These are phyloP conservation scores for Caenorhabditis elegans DNA, from an alignment of 1,140 invertebrate species.

Conservation along the genomic window DNA sequence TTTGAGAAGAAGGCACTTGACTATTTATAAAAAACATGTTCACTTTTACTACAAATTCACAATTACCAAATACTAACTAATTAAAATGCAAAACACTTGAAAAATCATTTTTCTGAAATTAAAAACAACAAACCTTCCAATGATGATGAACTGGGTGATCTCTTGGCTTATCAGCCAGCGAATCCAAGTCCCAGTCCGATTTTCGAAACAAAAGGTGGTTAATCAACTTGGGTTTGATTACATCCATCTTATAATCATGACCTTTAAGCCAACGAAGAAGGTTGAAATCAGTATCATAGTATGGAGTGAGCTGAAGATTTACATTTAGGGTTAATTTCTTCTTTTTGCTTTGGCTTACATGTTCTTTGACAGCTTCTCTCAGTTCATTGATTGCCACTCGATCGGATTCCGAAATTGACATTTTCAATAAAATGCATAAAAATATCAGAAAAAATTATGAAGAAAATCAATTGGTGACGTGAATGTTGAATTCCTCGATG, in stretches of 20 bases:
- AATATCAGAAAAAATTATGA: no score
- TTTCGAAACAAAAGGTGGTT: constrained; percentile 48
- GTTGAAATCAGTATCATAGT: constrained; percentile 66
- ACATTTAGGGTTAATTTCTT: no score
- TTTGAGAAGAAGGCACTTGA: no score
- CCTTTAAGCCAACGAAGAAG: constrained; percentile 65
- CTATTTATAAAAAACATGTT: no score
- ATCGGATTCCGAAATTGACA: neutral
- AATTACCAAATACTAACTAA: no score
- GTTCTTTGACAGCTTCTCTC: neutral
- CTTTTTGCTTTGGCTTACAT: no score
- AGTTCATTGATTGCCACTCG: constrained; percentile 1
- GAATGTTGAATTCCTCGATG: neutral
- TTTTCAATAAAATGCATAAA: neutral
- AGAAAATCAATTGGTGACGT: neutral
- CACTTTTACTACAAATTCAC: no score
- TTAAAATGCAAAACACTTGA: no score
- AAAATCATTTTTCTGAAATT: no score
- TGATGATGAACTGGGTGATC: constrained; percentile 63
- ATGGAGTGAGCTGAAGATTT: constrained; percentile 61
- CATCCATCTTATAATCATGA: constrained; percentile 60
- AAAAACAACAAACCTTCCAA: constrained; percentile 53
- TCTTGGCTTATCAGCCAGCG: constrained; percentile 53
- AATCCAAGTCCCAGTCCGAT: constrained; percentile 54
- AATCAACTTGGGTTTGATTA: constrained; percentile 49